Conservation (phyloP, 2,113 vertebrate genomes). For the Lophura nycthemera region DNA sequence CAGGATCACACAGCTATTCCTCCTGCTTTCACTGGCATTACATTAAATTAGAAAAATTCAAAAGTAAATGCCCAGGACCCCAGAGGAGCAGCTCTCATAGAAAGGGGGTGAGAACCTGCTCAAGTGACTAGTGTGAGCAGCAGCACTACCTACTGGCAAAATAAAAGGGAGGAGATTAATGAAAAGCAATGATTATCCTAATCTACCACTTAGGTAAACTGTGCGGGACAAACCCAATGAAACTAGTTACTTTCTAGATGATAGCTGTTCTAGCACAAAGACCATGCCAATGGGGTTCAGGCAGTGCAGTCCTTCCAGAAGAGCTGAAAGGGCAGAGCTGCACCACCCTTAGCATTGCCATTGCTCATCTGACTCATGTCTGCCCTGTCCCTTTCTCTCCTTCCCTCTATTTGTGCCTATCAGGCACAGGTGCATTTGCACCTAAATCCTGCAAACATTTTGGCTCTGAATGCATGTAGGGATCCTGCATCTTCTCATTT, state of each 20-base stretch:
- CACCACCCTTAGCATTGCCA: not conserved
- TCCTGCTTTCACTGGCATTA: not conserved
- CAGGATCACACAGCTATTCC: not conserved
- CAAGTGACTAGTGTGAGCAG: not conserved
- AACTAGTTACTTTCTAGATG: not conserved
- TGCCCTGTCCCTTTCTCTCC: not conserved
- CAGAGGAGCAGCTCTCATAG: not conserved
- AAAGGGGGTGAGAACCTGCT: not conserved
- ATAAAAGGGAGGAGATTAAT: not conserved
- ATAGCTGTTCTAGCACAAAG: not conserved
- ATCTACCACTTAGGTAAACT: not conserved
- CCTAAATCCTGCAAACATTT: not conserved
- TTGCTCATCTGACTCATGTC: not conserved
- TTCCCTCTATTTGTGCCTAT: not conserved
- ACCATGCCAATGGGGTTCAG: not conserved
- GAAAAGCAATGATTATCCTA: not conserved
- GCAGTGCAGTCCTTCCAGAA: not conserved
- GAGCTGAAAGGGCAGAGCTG: not conserved
- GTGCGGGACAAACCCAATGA: not conserved
- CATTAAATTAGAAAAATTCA: not conserved
- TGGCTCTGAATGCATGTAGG: not conserved
- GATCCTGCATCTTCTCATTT: not conserved
- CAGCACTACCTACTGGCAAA: not conserved
- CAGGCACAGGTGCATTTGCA: not conserved
- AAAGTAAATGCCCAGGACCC: not conserved